phyloP scores from a whole-genome alignment of 2,888 invertebrate species.

The Xestoiulus laeticollis region DNA sequence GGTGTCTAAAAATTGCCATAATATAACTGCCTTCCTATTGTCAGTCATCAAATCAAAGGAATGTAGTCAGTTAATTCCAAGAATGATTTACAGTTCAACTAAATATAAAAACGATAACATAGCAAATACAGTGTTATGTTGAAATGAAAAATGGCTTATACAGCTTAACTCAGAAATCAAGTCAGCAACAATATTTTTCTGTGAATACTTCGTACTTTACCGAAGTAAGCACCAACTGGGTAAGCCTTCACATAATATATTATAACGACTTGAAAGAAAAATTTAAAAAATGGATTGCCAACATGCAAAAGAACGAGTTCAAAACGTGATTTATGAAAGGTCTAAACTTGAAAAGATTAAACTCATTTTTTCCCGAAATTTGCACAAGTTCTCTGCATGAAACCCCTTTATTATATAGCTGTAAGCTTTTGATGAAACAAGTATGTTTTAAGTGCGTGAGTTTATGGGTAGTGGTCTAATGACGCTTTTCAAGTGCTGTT shows the following conservation, averaged over 20 bases:
- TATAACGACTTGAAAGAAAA: not conserved
- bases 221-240: not conserved
- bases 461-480: not conserved
- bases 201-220: not conserved
- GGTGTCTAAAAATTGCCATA: too few species aligned
- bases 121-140: too few species aligned
- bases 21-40: too few species aligned
- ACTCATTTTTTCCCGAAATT: not conserved
- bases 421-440: not conserved
- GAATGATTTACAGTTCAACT: too few species aligned
- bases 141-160: not conserved
- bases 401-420: not conserved
- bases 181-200: not conserved
- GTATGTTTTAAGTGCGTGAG: not conserved
- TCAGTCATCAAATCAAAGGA: too few species aligned
- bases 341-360: not conserved
- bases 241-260: not conserved
- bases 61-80: too few species aligned
- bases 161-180: not conserved
- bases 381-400: not conserved
- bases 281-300: not conserved
- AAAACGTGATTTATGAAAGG: constrained; percentile 22
- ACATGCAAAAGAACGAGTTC: not conserved
- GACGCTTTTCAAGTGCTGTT: not conserved
- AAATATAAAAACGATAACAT: too few species aligned